These are phyloP conservation scores for Hoplias malabaricus DNA, from an alignment of 2,113 vertebrate species.

Conservation along the genomic window DNA sequence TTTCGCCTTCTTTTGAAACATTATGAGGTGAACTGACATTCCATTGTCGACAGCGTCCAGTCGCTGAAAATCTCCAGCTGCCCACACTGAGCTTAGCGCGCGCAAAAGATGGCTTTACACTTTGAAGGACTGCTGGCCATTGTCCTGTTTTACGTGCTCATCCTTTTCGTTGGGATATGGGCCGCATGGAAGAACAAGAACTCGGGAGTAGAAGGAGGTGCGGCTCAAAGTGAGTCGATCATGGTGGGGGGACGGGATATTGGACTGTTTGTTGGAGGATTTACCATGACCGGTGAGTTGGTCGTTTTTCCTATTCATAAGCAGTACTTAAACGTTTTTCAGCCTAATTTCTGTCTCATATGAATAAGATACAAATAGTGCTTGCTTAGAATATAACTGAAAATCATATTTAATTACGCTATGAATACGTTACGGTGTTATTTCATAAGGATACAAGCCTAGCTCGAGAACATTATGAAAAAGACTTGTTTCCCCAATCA, in stretches of 20 bases:
- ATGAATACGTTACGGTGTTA: no score
- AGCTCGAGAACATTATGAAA: no score
- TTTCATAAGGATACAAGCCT: no score
- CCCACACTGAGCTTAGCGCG: background rate
- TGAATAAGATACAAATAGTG: no score
- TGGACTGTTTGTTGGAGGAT: conserved; percentile 92
- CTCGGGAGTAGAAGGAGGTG: conserved; percentile 67
- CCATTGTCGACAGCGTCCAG: background rate
- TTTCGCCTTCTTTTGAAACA: background rate
- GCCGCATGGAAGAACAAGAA: conserved; percentile 97
- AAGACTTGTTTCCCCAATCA: no score
- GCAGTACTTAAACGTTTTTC: no score
- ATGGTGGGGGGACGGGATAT: conserved; percentile 97
- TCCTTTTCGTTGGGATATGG: conserved; percentile 94
- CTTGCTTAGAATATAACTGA: no score
- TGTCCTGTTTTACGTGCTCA: conserved; percentile 89
- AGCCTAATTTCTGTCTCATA: no score
- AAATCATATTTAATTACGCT: no score
- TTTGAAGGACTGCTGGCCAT: conserved; percentile 91
- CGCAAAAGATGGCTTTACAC: conserved; percentile 83
- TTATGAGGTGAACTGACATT: background rate
- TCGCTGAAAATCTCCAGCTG: background rate
- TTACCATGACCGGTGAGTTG: conserved; percentile 97
- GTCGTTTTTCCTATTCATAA: no score
- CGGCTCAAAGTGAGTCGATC: conserved; percentile 87